phyloP scores from a whole-genome alignment of 2,113 vertebrate genomes.

The Hemicordylus capensis region DNA sequence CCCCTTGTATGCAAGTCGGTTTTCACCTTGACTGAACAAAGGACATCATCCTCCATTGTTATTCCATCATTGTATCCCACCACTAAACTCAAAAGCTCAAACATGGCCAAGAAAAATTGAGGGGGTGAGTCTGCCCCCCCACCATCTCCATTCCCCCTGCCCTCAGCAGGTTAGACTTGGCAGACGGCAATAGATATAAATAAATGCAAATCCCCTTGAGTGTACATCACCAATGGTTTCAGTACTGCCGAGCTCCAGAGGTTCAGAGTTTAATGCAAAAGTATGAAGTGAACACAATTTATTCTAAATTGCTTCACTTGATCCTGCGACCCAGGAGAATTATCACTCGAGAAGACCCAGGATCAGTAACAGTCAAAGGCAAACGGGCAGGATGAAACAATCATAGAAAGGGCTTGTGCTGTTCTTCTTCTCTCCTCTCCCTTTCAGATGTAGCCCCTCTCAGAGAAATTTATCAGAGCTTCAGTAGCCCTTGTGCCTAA shows the following conservation, averaged over 20 bases:
- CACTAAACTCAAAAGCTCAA: slow-evolving; percentile 16
- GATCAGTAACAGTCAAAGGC: background rate
- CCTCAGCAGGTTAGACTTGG: background rate
- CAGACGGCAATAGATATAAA: slow-evolving; percentile 37
- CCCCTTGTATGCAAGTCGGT: background rate
- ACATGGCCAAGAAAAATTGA: slow-evolving; percentile 41
- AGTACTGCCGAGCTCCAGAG: slow-evolving; percentile 19
- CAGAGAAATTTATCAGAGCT: background rate
- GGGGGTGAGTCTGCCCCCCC: background rate
- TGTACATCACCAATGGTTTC: background rate
- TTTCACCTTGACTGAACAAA: accelerated
- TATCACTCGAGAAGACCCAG: slow-evolving; percentile 29
- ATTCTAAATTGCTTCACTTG: slow-evolving; percentile 67
- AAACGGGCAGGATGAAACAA: background rate
- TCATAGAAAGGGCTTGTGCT: accelerated
- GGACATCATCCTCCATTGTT: background rate
- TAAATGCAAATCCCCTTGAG: slow-evolving; percentile 34
- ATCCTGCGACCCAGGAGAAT: slow-evolving; percentile 37
- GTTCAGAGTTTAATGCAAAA: slow-evolving; percentile 66
- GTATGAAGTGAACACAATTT: slow-evolving; percentile 49
- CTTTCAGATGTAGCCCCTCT: background rate
- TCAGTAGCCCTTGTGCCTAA: background rate
- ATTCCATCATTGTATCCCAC: background rate
- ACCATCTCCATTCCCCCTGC: slow-evolving; percentile 1
- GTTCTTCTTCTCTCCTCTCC: background rate